Percentiles rank a stretch among this genome's conserved stretches.
Evolutionary conservation across 1,140 invertebrate species (phyloP).

Genomic region (Microvelia longipes): DNA sequence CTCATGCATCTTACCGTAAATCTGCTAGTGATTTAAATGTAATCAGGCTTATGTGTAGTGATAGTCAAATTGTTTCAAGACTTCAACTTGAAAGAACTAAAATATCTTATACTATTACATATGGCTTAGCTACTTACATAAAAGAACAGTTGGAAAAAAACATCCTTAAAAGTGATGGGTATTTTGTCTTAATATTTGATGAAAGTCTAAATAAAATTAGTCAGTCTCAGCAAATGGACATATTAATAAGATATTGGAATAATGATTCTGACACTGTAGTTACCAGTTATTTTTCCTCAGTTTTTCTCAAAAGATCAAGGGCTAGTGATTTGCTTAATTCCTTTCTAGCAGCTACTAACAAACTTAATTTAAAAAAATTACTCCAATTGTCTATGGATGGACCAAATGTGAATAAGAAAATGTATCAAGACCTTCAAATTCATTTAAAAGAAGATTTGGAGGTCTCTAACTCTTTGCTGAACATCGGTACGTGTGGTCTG

Average conservation of each 20-base stretch:
- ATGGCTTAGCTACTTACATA: not conserved
- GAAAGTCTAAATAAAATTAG: not conserved
- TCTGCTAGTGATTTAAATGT: not conserved
- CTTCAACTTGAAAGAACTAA: not conserved
- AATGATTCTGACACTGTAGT: not conserved
- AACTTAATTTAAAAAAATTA: not conserved
- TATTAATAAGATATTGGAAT: not conserved
- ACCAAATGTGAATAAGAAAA: not conserved
- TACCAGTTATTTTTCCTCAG: not conserved
- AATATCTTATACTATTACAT: not conserved
- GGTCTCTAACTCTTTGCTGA: not conserved
- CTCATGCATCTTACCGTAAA: not conserved
- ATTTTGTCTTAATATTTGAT: not conserved
- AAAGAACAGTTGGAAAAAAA: not conserved
- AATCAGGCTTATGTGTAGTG: not conserved
- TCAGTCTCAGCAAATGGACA: not conserved
- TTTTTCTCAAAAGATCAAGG: not conserved
- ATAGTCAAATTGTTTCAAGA: not conserved
- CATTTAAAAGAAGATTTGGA: not conserved
- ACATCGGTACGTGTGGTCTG: conserved; percentile 15
- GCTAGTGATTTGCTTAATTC: not conserved
- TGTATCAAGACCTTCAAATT: not conserved
- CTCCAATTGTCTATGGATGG: not conserved
- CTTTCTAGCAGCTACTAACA: not conserved
- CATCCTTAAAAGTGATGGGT: too few species aligned